These are phyloP conservation scores for Leptinotarsa tumamoca DNA, from an alignment of 2,888 invertebrate genomes.

Conservation along the genomic window DNA sequence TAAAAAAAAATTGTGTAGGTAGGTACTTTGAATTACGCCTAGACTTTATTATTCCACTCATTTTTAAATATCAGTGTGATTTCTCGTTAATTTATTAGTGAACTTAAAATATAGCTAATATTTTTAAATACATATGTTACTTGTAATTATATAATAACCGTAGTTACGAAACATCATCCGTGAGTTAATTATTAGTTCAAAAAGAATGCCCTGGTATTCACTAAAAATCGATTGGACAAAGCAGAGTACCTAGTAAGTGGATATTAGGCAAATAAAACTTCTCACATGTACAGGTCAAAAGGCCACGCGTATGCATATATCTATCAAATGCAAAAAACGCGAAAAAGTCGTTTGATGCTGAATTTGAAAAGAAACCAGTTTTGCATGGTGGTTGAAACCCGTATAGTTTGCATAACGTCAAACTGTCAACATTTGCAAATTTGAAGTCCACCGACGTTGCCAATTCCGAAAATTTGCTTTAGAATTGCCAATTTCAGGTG, in stretches of 20 bases:
- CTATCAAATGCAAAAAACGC: constrained; percentile 36
- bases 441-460: constrained; percentile 3
- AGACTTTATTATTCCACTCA: too few species aligned
- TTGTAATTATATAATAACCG: too few species aligned
- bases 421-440: constrained; percentile 27
- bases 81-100: too few species aligned
- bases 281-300: constrained; percentile 32
- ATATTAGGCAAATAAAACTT: constrained; percentile 20
- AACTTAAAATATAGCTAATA: too few species aligned
- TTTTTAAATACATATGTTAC: too few species aligned
- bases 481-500: neutral
- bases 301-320: constrained; percentile 24
- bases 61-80: too few species aligned
- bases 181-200: neutral
- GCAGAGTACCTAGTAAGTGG: constrained; percentile 16
- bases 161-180: too few species aligned
- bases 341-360: constrained; percentile 22
- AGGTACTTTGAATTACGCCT: too few species aligned
- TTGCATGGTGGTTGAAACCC: constrained; percentile 18
- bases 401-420: constrained; percentile 27
- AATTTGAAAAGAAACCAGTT: constrained; percentile 33
- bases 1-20: too few species aligned
- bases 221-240: constrained; percentile 31
- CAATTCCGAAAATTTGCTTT: neutral
- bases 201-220: neutral